phyloP scores from a whole-genome alignment of 2,113 vertebrate species.

The Oreotrochilus melanogaster region DNA sequence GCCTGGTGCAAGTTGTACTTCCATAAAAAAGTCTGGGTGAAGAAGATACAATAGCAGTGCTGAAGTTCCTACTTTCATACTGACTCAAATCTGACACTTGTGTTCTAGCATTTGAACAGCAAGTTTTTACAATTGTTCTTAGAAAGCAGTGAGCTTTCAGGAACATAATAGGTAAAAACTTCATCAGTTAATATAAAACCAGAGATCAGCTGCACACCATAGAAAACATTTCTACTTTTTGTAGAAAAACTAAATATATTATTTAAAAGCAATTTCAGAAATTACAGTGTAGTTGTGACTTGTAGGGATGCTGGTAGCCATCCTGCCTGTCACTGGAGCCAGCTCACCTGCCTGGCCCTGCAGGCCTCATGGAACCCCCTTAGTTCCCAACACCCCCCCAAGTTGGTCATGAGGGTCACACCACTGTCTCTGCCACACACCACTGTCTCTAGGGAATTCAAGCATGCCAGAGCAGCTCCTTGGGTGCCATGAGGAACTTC shows the following conservation, averaged over 20 bases:
- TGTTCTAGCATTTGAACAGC: background rate
- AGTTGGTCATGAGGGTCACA: fast-evolving
- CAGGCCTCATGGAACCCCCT: background rate
- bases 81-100: background rate
- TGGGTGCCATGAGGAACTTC: background rate
- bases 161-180: background rate
- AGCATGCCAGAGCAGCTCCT: background rate
- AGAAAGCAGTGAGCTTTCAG: background rate
- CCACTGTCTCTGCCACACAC: background rate
- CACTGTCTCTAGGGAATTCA: background rate
- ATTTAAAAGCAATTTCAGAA: background rate
- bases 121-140: background rate
- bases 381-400: fast-evolving
- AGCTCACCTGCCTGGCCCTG: background rate
- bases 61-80: background rate
- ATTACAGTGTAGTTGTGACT: background rate
- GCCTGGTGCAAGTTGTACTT: background rate
- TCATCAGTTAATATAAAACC: background rate
- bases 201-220: background rate
- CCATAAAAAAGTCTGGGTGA: background rate
- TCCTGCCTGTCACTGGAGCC: background rate
- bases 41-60: background rate
- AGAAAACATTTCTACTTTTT: background rate
- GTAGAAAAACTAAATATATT: background rate
- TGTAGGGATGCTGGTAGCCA: background rate